phyloP scores from a whole-genome alignment of 2,888 invertebrate species.

The Micropterix aruncella region DNA sequence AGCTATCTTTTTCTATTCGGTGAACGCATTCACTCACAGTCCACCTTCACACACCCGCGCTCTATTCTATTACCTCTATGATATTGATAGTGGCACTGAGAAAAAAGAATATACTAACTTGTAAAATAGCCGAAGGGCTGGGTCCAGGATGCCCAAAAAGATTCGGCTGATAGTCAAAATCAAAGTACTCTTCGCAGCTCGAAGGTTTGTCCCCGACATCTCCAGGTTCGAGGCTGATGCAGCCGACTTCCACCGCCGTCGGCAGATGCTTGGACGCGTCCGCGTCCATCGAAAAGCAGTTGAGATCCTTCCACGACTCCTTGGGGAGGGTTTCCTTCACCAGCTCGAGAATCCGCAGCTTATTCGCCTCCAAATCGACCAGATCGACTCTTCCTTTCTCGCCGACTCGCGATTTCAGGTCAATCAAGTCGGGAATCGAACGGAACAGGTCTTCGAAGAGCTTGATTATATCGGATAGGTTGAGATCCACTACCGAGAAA shows the following conservation, averaged over 20 bases:
- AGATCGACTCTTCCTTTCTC: slow-evolving; percentile 22
- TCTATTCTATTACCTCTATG: too few species aligned
- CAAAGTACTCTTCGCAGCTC: slow-evolving; percentile 32
- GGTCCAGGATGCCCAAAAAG: slow-evolving; percentile 76
- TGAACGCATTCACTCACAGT: too few species aligned
- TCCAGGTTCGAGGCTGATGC: slow-evolving; percentile 26
- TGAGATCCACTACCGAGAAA: too few species aligned
- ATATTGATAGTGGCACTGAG: too few species aligned
- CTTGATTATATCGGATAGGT: slow-evolving; percentile 7
- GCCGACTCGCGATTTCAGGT: slow-evolving; percentile 4
- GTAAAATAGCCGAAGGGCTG: slow-evolving; percentile 84
- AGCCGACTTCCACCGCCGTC: slow-evolving; percentile 24
- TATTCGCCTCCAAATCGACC: slow-evolving; percentile 28
- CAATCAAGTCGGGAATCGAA: neutral
- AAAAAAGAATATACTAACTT: too few species aligned
- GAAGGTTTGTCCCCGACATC: too few species aligned
- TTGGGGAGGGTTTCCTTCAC: slow-evolving; percentile 18
- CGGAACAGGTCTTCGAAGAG: slow-evolving; percentile 18
- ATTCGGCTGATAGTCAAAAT: slow-evolving; percentile 77
- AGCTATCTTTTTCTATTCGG: too few species aligned
- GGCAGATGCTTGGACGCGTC: slow-evolving; percentile 25
- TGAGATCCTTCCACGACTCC: slow-evolving; percentile 22
- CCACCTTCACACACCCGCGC: too few species aligned
- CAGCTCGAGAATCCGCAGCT: slow-evolving; percentile 20
- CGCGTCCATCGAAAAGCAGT: slow-evolving; percentile 33